Percentiles rank a stretch among this genome's conserved stretches.
Evolutionary conservation across 92 coral and sea anemone species (phyloP).

Genomic region (Muricea muricata): DNA sequence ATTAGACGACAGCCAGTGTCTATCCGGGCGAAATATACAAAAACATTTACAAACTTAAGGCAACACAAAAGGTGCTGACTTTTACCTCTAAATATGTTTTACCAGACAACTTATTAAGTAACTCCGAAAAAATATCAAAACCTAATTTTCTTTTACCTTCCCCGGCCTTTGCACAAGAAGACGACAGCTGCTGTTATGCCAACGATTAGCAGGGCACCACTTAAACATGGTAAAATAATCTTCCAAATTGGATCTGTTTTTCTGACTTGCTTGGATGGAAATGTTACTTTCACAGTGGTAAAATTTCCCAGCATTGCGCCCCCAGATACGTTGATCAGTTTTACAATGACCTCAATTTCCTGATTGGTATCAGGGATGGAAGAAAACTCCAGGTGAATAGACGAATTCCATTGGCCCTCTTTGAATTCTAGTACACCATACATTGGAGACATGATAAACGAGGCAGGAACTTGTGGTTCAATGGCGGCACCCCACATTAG

Average conservation of each 20-base stretch:
- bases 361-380: constrained; percentile 3
- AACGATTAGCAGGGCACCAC: neutral
- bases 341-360: neutral
- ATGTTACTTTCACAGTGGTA: constrained; percentile 1
- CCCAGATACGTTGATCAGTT: neutral
- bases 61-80: no score
- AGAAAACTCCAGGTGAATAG: constrained; percentile 62
- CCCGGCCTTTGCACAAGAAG: neutral
- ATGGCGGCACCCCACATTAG: constrained; percentile 81
- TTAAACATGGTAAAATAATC: constrained; percentile 1
- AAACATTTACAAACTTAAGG: no score
- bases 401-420: constrained; percentile 88
- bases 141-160: neutral
- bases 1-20: no score
- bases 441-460: constrained; percentile 70
- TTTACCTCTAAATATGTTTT: no score
- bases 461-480: constrained; percentile 39
- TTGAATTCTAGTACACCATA: constrained; percentile 65
- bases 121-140: no score
- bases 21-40: no score
- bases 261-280: constrained; percentile 5
- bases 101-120: no score
- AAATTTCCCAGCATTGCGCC: constrained; percentile 38
- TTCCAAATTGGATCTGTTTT: neutral
- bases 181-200: neutral